Evolutionary conservation across 2,888 invertebrate species (phyloP).

Genomic region (Danaus chrysippus): DNA sequence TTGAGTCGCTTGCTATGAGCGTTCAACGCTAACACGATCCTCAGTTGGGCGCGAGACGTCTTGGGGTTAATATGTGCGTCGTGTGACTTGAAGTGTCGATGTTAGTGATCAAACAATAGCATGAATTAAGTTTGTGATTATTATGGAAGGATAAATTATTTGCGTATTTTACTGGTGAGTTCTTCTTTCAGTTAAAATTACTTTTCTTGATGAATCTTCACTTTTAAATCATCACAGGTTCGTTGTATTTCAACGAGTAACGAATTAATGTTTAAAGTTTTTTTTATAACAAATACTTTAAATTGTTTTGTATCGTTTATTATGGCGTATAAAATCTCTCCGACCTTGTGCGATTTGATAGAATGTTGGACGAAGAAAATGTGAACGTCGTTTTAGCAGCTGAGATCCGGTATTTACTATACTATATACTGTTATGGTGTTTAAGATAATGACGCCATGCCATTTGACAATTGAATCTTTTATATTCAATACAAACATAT

Average conservation of each 20-base stretch:
- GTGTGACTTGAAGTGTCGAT: conserved; percentile 56
- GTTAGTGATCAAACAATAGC: conserved; percentile 56
- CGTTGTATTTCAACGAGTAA: too few relatives aligned
- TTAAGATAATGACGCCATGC: background rate
- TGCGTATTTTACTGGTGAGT: conserved; percentile 57
- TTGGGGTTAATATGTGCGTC: conserved; percentile 50
- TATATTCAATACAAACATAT: too few relatives aligned
- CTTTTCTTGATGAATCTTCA: conserved; percentile 46
- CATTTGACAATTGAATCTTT: too few relatives aligned
- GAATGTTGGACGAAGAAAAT: conserved; percentile 39
- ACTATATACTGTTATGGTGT: conserved; percentile 9
- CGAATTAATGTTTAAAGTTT: too few relatives aligned
- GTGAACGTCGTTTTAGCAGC: conserved; percentile 39
- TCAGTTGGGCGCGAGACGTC: conserved; percentile 61
- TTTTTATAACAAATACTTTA: background rate
- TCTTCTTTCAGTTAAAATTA: conserved; percentile 50
- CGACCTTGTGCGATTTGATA: conserved; percentile 39
- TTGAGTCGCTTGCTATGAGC: conserved; percentile 28
- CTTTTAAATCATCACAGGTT: conserved; percentile 12
- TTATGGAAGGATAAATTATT: conserved; percentile 54
- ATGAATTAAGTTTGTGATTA: conserved; percentile 45
- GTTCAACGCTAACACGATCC: conserved; percentile 24
- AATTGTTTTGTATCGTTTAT: conserved; percentile 20
- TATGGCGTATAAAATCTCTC: conserved; percentile 35
- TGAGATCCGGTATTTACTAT: conserved; percentile 33